Evolutionary conservation across 2,797 vertebrate genomes (phyloP).

Genomic region (Mormyrops attenuatus): DNA sequence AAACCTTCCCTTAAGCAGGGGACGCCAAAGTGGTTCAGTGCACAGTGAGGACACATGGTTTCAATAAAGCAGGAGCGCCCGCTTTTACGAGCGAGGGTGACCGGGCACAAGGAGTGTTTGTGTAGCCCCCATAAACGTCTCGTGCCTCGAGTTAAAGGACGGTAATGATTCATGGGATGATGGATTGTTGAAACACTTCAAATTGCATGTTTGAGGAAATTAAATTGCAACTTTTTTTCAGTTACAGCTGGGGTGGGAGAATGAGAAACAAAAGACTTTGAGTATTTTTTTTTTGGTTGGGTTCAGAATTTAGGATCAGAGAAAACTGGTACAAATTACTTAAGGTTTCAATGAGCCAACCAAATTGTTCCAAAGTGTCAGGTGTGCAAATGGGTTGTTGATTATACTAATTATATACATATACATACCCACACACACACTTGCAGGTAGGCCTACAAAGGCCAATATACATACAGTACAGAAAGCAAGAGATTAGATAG

Average conservation of each 20-base stretch:
- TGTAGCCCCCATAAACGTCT: background rate
- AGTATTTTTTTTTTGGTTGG: background rate
- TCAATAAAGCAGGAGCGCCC: slow-evolving; percentile 23
- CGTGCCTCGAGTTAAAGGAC: slow-evolving; percentile 31
- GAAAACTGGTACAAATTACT: background rate
- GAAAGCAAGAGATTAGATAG: background rate
- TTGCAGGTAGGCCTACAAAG: background rate
- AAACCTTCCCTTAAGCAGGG: slow-evolving; percentile 28
- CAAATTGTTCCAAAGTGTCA: background rate
- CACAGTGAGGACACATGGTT: slow-evolving; percentile 30
- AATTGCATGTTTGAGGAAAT: slow-evolving; percentile 19
- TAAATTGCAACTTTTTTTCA: background rate
- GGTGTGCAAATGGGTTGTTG: background rate
- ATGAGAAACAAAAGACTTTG: background rate
- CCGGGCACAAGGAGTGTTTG: background rate
- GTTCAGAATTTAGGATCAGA: background rate
- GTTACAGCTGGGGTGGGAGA: background rate
- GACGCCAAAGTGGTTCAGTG: slow-evolving; percentile 20
- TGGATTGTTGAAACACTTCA: slow-evolving; percentile 28
- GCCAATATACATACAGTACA: background rate
- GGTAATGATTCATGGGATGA: slow-evolving; percentile 31
- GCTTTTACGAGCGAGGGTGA: background rate
- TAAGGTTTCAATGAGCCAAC: background rate
- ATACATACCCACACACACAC: background rate
- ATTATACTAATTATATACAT: background rate